Base-by-base conservation (phyloP, 2,797 vertebrate genomes). In the Decapterus maruadsi region DNA sequence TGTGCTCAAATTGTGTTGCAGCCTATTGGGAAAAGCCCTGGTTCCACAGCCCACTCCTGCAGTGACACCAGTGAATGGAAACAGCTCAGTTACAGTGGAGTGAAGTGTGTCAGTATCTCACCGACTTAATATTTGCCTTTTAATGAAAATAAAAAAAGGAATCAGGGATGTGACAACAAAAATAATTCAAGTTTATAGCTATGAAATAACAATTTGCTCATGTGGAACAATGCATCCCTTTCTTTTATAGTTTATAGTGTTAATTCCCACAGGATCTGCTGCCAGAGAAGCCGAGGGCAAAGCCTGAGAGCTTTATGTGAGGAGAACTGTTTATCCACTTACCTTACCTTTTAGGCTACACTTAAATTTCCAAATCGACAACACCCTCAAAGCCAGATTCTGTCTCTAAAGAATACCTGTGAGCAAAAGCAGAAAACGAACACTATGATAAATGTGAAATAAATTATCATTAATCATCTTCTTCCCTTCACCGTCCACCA, bases 381-480 rank as follows among this genome's bases (percentile, higher is more conserved):
- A 20, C 42, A 69, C 77, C 50, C 72, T 74, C 50, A 38, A 29
- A 60, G 62, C 53, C 53, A 14, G 46, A 36, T 74, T 81, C 56
- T 45, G 34, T 50, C 51, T 19, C 43, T 68, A 58, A 77, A 58
- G 62, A 80, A 58, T 68, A 82, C 79, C 80, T 81, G 63, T 67
- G 67, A 85, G 72, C 38, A 59, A 72, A 73, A 63, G 56, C 43
- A 62, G 34, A 63, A 83, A 82, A 78, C 60, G 53, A 53, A 75
- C 2, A 16, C 61, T 61, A 61, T 77, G 75, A 83, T 71, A 80
- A 84, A 89, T 80, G 60, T 66, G 63, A 83, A 78, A 80, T 75
- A 81, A 86, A 87, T 88, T 65, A 86, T 88, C 65, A 88, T 88
- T 85, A 82, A 90, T 90, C 83, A 81, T 64, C 72, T 83, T 75